Percentiles rank a stretch among this genome's conserved stretches.
Evolutionary conservation across 2,797 vertebrate genomes (phyloP).

Genomic region (Helarctos malayanus): DNA sequence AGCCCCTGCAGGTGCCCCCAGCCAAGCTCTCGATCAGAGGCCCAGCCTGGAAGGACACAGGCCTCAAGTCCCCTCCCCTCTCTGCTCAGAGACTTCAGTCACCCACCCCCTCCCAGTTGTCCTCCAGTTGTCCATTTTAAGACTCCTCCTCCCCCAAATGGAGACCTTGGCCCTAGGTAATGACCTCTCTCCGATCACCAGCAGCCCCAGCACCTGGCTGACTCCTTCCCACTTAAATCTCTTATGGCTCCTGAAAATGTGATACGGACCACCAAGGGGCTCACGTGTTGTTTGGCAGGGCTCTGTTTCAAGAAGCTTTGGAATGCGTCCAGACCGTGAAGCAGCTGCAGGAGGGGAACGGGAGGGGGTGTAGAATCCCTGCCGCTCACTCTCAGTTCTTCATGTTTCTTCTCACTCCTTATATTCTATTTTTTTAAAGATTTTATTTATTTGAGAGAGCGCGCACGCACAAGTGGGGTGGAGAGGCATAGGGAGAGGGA

Average conservation of each 20-base stretch:
- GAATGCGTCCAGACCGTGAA: conserved; percentile 71
- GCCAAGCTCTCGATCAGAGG: not conserved
- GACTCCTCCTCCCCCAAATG: not conserved
- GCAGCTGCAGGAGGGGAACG: conserved; percentile 48
- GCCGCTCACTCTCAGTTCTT: not conserved
- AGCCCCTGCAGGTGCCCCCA: not conserved
- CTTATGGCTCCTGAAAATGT: not conserved
- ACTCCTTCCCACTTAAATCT: not conserved
- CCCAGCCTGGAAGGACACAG: not conserved
- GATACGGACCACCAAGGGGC: conserved; percentile 3
- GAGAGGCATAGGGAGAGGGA: not conserved
- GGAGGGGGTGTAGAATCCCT: not conserved
- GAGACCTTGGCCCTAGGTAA: not conserved
- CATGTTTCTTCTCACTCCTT: not conserved
- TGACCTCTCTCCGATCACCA: not conserved
- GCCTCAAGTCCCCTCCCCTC: not conserved
- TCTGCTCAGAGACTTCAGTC: not conserved
- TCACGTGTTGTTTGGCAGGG: not conserved
- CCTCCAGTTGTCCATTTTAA: not conserved
- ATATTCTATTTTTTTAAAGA: not conserved
- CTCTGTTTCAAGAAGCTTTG: conserved; percentile 67
- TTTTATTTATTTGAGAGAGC: not conserved
- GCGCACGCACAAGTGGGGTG: not conserved
- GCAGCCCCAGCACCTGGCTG: not conserved
- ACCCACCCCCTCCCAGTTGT: not conserved